These are phyloP conservation scores for Phrynocephalus guinanensis DNA, from an alignment of 2,797 vertebrate genomes.

Conservation along the genomic window DNA sequence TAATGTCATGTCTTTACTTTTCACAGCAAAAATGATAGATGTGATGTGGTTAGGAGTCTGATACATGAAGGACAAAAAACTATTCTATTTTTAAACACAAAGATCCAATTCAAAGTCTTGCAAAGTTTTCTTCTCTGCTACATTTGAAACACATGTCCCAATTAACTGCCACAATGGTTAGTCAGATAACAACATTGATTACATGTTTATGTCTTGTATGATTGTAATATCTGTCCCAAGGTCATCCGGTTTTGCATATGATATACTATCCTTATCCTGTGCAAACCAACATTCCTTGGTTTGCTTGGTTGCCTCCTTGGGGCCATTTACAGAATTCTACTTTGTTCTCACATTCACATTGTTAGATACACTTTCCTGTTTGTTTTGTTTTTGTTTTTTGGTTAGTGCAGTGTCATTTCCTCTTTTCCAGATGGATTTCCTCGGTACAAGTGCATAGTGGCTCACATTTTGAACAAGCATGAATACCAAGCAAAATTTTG, in stretches of 20 bases:
- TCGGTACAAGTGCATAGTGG: neutral
- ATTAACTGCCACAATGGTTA: conserved; percentile 56
- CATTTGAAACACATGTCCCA: conserved; percentile 61
- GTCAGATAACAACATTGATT: conserved; percentile 51
- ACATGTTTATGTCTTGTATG: conserved; percentile 52
- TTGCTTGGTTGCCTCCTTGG: conserved; percentile 30
- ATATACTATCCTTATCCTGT: neutral
- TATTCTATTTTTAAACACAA: conserved; percentile 61
- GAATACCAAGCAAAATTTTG: neutral
- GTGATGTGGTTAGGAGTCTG: conserved; percentile 25
- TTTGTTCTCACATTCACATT: conserved; percentile 19
- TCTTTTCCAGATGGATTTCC: neutral
- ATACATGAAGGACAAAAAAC: conserved; percentile 29
- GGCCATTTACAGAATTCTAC: neutral
- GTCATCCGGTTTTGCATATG: conserved; percentile 29
- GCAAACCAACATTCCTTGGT: conserved; percentile 23
- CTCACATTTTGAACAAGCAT: neutral
- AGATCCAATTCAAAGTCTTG: conserved; percentile 65
- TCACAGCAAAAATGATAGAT: conserved; percentile 57
- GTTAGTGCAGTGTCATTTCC: neutral
- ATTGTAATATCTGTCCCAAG: conserved; percentile 49
- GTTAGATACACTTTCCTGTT: conserved; percentile 44
- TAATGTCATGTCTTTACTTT: conserved; percentile 33
- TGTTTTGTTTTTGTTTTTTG: conserved; percentile 10
- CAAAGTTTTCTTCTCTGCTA: conserved; percentile 54